phyloP scores from a whole-genome alignment of 2,888 invertebrate species.

The Lasioglossum vierecki region DNA sequence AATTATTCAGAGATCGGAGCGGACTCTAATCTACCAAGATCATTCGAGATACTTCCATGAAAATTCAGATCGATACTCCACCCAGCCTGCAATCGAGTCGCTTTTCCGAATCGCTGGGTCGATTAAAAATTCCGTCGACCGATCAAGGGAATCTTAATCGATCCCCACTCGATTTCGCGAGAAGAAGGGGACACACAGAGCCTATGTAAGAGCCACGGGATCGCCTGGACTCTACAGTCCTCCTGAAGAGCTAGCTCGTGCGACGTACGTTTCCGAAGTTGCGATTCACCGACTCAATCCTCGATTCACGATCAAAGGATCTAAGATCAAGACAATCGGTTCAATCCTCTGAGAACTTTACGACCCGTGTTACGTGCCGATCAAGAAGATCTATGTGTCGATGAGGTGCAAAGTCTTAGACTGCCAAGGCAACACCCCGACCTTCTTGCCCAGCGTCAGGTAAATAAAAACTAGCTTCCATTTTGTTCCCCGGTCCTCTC shows the following conservation, averaged over 20 bases:
- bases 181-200: slow-evolving; percentile 65
- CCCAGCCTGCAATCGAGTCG: not conserved
- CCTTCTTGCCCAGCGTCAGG: slow-evolving; percentile 82
- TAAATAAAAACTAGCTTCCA: slow-evolving; percentile 63
- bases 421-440: slow-evolving; percentile 82
- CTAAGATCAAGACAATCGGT: not conserved
- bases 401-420: slow-evolving; percentile 83
- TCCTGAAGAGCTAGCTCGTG: slow-evolving; percentile 31
- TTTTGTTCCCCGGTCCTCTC: not conserved
- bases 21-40: not conserved
- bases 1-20: not conserved
- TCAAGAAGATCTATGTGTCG: slow-evolving; percentile 79
- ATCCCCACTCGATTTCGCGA: slow-evolving; percentile 58
- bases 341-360: not conserved
- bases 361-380: slow-evolving; percentile 32
- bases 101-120: not conserved
- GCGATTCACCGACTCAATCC: not conserved
- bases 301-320: not conserved
- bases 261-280: slow-evolving; percentile 4
- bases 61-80: not conserved
- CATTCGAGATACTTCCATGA: not conserved
- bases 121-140: slow-evolving; percentile 23
- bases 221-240: slow-evolving; percentile 74
- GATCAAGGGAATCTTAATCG: slow-evolving; percentile 21
- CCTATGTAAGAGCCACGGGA: slow-evolving; percentile 75